Evolutionary conservation across 1,140 invertebrate species (phyloP).

Genomic region (Cherax quadricarinatus): DNA sequence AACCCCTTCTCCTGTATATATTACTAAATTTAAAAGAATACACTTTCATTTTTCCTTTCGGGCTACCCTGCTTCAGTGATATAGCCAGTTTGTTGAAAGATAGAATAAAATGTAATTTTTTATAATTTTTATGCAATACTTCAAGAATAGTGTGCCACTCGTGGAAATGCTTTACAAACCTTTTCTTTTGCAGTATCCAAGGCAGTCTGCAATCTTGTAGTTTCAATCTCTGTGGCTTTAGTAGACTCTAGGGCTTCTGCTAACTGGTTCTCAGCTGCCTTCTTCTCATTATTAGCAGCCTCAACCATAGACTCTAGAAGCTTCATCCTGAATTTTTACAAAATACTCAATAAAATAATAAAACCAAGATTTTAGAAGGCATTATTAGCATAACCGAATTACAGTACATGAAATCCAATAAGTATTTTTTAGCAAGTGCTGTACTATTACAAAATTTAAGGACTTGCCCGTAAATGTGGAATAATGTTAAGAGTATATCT

Average conservation of each 20-base stretch:
- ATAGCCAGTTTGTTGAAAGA: no score
- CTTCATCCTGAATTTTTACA: constrained; percentile 66
- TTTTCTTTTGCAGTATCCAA: constrained; percentile 87
- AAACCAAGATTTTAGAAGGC: no score
- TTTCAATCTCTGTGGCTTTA: constrained; percentile 84
- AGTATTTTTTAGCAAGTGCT: background rate
- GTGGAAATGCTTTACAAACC: constrained; percentile 70
- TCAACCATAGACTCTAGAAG: constrained; percentile 85
- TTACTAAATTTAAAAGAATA: no score
- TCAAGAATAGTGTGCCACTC: no score
- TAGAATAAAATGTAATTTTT: no score
- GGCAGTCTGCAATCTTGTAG: constrained; percentile 85
- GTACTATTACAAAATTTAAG: no score
- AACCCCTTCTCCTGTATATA: no score
- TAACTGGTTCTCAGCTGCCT: constrained; percentile 84
- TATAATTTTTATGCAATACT: no score
- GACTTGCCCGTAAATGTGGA: no score
- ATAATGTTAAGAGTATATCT: no score
- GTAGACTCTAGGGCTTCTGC: constrained; percentile 83
- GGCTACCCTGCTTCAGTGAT: no score
- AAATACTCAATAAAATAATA: background rate
- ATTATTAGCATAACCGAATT: background rate
- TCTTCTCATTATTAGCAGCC: constrained; percentile 83
- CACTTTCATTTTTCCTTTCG: no score
- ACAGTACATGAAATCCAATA: background rate